phyloP scores from a whole-genome alignment of 2,888 invertebrate species.

The Allacma fusca region DNA sequence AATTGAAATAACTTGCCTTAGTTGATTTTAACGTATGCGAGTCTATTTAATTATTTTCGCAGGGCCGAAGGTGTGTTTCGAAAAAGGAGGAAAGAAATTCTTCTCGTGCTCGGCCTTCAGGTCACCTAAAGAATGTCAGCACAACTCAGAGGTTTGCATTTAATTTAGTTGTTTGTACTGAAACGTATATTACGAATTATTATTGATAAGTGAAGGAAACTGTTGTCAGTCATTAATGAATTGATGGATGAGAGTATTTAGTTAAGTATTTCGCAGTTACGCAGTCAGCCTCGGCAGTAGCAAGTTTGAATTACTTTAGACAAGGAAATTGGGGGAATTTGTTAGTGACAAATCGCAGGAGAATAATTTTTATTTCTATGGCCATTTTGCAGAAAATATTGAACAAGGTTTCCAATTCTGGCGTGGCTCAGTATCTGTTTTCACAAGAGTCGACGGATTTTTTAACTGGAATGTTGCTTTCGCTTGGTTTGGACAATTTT shows the following conservation, averaged over 20 bases:
- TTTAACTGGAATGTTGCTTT: constrained; percentile 30
- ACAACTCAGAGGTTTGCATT: constrained; percentile 32
- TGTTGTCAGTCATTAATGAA: no score
- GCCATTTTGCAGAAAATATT: constrained; percentile 11
- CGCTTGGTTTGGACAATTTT: constrained; percentile 25
- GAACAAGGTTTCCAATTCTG: constrained; percentile 40
- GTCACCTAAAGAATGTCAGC: constrained; percentile 37
- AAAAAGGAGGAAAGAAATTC: constrained; percentile 31
- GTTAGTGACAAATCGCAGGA: no score
- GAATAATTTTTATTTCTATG: not conserved
- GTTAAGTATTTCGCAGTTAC: no score
- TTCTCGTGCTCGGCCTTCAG: constrained; percentile 46
- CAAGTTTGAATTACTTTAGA: no score
- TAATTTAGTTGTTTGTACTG: not conserved
- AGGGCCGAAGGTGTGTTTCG: constrained; percentile 46
- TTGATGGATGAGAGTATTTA: no score
- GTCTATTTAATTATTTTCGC: not conserved
- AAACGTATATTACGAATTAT: no score
- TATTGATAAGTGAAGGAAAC: no score
- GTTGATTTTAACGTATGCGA: not conserved
- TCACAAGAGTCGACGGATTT: constrained; percentile 27
- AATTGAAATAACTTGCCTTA: constrained; percentile 10
- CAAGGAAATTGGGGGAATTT: no score
- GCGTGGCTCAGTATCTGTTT: constrained; percentile 47
- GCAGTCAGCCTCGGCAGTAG: no score